Percentiles rank a stretch among this genome's conserved stretches.
Conservation (phyloP, 2,888 invertebrate species). For the Podotricha telesiphe region DNA sequence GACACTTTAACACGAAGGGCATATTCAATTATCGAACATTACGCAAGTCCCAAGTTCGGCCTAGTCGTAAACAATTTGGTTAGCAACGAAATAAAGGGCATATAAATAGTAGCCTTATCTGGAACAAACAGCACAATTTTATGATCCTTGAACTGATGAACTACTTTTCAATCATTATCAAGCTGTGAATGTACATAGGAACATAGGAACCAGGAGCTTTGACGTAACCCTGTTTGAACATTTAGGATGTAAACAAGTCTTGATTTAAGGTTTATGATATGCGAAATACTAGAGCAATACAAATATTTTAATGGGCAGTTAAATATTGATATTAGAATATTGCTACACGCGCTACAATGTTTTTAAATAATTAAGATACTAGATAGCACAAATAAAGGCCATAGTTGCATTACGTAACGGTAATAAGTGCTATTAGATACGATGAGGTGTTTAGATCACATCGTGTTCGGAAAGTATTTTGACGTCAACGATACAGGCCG, state of each 20-base stretch:
- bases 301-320: constrained; percentile 51
- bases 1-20: constrained; percentile 60
- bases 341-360: constrained; percentile 32
- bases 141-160: constrained; percentile 44
- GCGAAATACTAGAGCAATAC: constrained; percentile 38
- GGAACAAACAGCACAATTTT: constrained; percentile 38
- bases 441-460: constrained; percentile 28
- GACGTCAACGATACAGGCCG: constrained; percentile 68
- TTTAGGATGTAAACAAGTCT: constrained; percentile 66
- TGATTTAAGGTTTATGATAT: constrained; percentile 59
- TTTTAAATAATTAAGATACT: constrained; percentile 33
- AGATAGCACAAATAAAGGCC: constrained; percentile 31
- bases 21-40: constrained; percentile 59
- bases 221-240: constrained; percentile 66
- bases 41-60: constrained; percentile 53
- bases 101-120: constrained; percentile 49
- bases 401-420: constrained; percentile 31
- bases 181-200: constrained; percentile 47
- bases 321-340: constrained; percentile 19
- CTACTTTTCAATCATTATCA: constrained; percentile 41
- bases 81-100: constrained; percentile 58
- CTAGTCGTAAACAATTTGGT: constrained; percentile 61
- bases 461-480: constrained; percentile 45
- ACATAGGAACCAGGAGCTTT: constrained; percentile 49
- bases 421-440: constrained; percentile 29